Evolutionary conservation across 2,888 invertebrate species (phyloP), one percentile per base, ranked within the genome.

Genomic region (Nephrocerus scutellatus): DNA sequence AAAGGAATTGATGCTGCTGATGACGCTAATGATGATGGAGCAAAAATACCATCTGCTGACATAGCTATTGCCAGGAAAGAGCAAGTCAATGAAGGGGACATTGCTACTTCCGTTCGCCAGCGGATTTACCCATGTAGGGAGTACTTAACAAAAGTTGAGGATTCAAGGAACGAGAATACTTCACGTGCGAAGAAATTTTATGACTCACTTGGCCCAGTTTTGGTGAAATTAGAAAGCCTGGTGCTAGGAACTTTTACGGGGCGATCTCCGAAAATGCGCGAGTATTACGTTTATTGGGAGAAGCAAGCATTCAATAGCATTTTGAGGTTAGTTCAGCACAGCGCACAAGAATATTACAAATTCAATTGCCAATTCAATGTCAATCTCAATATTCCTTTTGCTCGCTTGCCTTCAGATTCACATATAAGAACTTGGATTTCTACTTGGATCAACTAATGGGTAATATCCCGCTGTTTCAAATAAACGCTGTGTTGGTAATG

Each of bases 241-340:
- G 84, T 90, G 2, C 74, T 88, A 14, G 82, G 82, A 43, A 81
- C 84, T 2, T 82, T 82, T 49, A 82, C 84, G 0, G 90, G 91
- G 3, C 72, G 70, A 35, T 82, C 83, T 0, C 63, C 73, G 1
- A 77, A 80, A 45, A 86, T 93, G 83, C 70, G 71, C 5, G 70
- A 79, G 2, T 89, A 87, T 61, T 93, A 92, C 57, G 70, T 74
- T 1, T 76, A 74, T 62, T 92, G 90, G 84, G 92, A 92, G 62
- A 76, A 75, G 54, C 81, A 82, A 63, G 78, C 89, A 14, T 89
- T 82, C 59, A 71, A 73, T 14, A 74, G 78, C 5, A 71, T 87
- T 13, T 69, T 78, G 25, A 72, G 71, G 76, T 80, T 70, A 41
- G 52, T 45, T 13, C 4, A 16, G 3, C n/a, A 6, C 5, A 20